Evolutionary conservation across 1,140 invertebrate species (phyloP).

Genomic region (Drosophila sucinea): DNA sequence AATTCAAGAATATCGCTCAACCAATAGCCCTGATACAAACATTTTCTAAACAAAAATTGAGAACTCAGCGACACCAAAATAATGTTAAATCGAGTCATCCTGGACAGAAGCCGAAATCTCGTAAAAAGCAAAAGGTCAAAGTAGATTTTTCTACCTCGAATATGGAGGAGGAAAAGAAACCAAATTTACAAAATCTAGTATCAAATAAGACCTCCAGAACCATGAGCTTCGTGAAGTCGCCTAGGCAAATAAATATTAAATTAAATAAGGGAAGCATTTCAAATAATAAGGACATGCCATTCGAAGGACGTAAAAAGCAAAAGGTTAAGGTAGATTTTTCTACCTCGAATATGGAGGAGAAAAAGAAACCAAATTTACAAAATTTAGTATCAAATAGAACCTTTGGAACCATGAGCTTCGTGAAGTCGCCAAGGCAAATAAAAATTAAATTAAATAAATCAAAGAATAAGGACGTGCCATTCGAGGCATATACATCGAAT

Average conservation of each 20-base stretch:
- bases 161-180: background rate
- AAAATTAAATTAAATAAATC: background rate
- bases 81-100: background rate
- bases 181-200: background rate
- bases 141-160: background rate
- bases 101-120: background rate
- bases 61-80: background rate
- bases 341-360: background rate
- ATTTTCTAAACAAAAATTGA: background rate
- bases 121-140: background rate
- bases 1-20: background rate
- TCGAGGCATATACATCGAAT: conserved; percentile 1
- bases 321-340: background rate
- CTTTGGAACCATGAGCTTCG: background rate
- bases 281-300: no score
- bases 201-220: background rate
- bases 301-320: background rate
- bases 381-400: background rate
- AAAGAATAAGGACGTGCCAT: background rate
- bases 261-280: no score
- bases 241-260: background rate
- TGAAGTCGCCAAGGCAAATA: background rate
- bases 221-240: background rate
- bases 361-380: background rate
- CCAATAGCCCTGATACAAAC: background rate